phyloP scores from a whole-genome alignment of 2,797 vertebrate species.

The Gallinago solitaria region DNA sequence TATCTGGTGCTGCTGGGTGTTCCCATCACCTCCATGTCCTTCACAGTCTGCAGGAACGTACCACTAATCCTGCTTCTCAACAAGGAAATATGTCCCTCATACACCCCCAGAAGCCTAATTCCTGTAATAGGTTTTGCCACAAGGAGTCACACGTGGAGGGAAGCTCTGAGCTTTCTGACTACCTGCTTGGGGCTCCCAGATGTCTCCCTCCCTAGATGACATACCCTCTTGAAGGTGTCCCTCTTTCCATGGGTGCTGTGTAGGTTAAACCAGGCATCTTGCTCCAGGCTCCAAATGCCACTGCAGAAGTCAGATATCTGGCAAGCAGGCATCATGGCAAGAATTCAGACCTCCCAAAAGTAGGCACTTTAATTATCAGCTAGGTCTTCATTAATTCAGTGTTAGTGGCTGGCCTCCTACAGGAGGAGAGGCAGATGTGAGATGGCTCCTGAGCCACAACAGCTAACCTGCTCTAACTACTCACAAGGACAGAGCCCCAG shows the following conservation, averaged over 20 bases:
- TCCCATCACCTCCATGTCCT: background rate
- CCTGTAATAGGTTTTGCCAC: background rate
- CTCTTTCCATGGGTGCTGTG: background rate
- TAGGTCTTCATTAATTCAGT: background rate
- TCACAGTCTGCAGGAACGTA: background rate
- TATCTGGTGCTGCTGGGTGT: background rate
- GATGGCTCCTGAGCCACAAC: fast-evolving
- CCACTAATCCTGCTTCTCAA: background rate
- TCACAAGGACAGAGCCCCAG: fast-evolving
- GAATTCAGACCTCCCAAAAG: background rate
- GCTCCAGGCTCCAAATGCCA: background rate
- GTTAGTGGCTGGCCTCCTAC: background rate
- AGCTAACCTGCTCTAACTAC: too few relatives aligned
- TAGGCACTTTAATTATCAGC: background rate
- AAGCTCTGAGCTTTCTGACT: background rate
- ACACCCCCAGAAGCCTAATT: background rate
- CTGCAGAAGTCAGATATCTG: background rate
- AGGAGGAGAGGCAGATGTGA: background rate
- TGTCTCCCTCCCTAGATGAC: background rate
- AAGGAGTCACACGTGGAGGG: background rate
- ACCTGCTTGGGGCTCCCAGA: background rate
- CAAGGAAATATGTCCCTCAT: background rate
- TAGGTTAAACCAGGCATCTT: background rate
- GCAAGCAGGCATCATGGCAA: background rate
- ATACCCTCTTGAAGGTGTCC: background rate